Conservation (phyloP, 2,113 vertebrate species). For the Notechis scutatus region DNA sequence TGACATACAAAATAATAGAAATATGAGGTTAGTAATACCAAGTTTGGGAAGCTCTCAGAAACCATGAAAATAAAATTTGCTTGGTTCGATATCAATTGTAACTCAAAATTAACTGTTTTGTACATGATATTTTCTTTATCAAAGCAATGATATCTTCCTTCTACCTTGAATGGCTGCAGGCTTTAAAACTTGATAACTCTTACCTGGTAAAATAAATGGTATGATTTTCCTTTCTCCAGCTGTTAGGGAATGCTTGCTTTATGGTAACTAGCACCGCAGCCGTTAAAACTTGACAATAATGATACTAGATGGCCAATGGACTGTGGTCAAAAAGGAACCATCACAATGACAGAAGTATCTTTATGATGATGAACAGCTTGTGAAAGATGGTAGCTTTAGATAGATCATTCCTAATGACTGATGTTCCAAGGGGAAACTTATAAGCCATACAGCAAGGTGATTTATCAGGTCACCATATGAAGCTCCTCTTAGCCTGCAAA, state of each 20-base stretch:
- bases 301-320: conserved; percentile 41
- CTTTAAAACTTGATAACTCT: conserved; percentile 4
- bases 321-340: conserved; percentile 54
- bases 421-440: conserved; percentile 45
- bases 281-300: conserved; percentile 49
- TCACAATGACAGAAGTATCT: conserved; percentile 41
- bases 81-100: not conserved
- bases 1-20: conserved; percentile 7
- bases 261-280: conserved; percentile 25
- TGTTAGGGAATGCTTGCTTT: conserved; percentile 25
- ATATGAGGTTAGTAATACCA: not conserved
- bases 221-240: not conserved
- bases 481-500: conserved; percentile 47
- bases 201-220: not conserved
- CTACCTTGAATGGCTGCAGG: conserved; percentile 16
- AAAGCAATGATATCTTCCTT: not conserved
- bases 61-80: not conserved
- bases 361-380: conserved; percentile 33
- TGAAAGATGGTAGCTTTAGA: conserved; percentile 48
- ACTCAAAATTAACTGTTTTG: not conserved
- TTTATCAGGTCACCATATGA: conserved; percentile 54
- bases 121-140: not conserved
- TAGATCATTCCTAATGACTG: conserved; percentile 55
- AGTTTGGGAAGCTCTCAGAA: not conserved
- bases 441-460: conserved; percentile 54